Evolutionary conservation across 2,888 invertebrate genomes (phyloP), one percentile per base, ranked within the genome.

Genomic region (Caenorhabditis virilis): DNA sequence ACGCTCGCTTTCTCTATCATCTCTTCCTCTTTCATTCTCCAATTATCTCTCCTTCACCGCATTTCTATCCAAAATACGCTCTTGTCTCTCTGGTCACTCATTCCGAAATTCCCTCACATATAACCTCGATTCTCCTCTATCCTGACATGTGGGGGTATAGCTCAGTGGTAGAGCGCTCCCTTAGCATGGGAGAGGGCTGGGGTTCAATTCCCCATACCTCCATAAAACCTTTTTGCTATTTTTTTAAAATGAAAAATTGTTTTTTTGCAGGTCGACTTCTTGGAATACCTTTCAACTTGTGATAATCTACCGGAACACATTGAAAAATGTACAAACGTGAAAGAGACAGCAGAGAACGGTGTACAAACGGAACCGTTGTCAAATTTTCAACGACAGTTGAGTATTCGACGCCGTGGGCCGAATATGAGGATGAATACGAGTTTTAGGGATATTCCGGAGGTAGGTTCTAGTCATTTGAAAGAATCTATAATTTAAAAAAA

Each of bases 181-280:
- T 30, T n/a, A n/a, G n/a, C n/a, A 30, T 30, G 6, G 6, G 13
- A 30, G 30, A 9, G 6, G 30, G 30, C 30, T 9, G 13, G 13
- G 13, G 13, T 35, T 35, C 22, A 47, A 20, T 33, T 22, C 7
- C 16, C n/a, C n/a, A n/a, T n/a, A n/a, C n/a, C n/a, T n/a, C n/a
- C n/a, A n/a, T n/a, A n/a, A n/a, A n/a, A n/a, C n/a, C n/a, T n/a
- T n/a, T n/a, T n/a, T n/a, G n/a, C n/a, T n/a, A n/a, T n/a, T n/a
- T n/a, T n/a, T n/a, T n/a, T n/a, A n/a, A n/a, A n/a, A n/a, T n/a
- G n/a, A n/a, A n/a, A n/a, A n/a, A n/a, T n/a, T n/a, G n/a, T n/a
- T n/a, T 47, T 47, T 47, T 59, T 59, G 7, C 43, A 59, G 59
- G 27, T 51, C 1, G 41, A 33, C 16, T 39, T 47, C 3, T 35